Evolutionary conservation across 2,797 vertebrate species (phyloP).

Genomic region (Enteromius argenteus): DNA sequence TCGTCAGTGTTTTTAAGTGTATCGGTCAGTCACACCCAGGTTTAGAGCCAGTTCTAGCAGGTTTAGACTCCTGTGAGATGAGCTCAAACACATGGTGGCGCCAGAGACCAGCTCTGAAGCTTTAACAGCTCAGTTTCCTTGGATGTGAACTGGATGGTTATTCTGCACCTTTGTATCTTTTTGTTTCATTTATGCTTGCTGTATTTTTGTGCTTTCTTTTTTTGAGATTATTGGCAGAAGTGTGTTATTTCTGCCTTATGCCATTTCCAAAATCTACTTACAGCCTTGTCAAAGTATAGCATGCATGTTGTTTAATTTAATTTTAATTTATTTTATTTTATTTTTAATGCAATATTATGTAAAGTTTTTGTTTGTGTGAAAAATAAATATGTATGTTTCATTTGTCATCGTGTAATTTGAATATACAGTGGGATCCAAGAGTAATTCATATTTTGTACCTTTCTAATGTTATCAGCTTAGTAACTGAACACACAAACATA

Average conservation of each 20-base stretch:
- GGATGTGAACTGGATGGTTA: slow-evolving; percentile 9
- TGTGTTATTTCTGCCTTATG: neutral
- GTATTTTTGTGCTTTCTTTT: neutral
- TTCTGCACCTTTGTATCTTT: neutral
- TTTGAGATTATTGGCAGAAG: neutral
- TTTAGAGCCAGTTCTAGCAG: neutral
- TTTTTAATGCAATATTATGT: neutral
- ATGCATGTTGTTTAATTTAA: neutral
- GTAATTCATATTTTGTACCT: neutral
- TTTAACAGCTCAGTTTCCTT: neutral
- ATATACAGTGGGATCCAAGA: neutral
- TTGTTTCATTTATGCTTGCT: neutral
- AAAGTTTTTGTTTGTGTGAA: neutral
- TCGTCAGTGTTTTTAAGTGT: neutral
- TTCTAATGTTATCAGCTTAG: neutral
- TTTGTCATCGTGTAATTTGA: neutral
- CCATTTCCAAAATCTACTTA: neutral
- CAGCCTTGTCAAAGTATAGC: neutral
- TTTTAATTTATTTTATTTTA: neutral
- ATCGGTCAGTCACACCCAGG: slow-evolving; percentile 25
- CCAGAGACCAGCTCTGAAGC: neutral
- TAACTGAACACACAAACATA: neutral
- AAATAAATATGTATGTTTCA: neutral
- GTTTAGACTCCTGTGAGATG: neutral
- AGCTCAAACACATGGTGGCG: neutral